These are phyloP conservation scores for Enteromius thamalakanensis DNA, from an alignment of 2,797 vertebrate genomes.

Conservation along the genomic window DNA sequence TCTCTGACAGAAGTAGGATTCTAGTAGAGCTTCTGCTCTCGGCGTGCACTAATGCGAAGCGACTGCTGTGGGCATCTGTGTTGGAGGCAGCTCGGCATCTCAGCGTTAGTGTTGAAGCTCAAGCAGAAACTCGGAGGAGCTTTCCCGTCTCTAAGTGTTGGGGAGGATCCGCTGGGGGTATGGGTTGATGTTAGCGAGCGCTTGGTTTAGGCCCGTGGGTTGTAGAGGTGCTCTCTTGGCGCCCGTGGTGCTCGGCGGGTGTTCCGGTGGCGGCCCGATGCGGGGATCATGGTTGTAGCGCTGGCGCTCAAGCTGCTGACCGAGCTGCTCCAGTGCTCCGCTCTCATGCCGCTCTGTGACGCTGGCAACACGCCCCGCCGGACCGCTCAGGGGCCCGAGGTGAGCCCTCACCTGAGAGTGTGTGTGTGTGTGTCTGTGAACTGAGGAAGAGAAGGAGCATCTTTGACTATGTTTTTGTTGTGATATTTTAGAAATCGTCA, in stretches of 20 bases:
- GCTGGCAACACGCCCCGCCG: conserved; percentile 61
- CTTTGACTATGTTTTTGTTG: neutral
- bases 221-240: conserved; percentile 5
- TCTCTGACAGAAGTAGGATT: conserved; percentile 45
- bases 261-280: conserved; percentile 62
- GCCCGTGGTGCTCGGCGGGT: conserved; percentile 34
- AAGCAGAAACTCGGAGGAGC: conserved; percentile 36
- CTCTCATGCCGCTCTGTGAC: conserved; percentile 75
- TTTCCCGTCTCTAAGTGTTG: neutral
- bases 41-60: conserved; percentile 40
- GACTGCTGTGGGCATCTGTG: conserved; percentile 54
- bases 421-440: neutral
- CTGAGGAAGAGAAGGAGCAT: neutral
- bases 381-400: conserved; percentile 70
- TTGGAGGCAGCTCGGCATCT: conserved; percentile 1
- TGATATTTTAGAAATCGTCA: neutral
- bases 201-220: conserved; percentile 52
- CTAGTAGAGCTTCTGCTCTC: conserved; percentile 43
- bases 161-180: conserved; percentile 47
- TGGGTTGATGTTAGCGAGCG: conserved; percentile 53
- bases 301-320: conserved; percentile 76
- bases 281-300: conserved; percentile 78
- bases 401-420: conserved; percentile 54
- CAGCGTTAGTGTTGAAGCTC: conserved; percentile 51
- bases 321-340: conserved; percentile 66